Base-by-base conservation (phyloP, 2,888 invertebrate genomes). In the Hymenopus coronatus region DNA sequence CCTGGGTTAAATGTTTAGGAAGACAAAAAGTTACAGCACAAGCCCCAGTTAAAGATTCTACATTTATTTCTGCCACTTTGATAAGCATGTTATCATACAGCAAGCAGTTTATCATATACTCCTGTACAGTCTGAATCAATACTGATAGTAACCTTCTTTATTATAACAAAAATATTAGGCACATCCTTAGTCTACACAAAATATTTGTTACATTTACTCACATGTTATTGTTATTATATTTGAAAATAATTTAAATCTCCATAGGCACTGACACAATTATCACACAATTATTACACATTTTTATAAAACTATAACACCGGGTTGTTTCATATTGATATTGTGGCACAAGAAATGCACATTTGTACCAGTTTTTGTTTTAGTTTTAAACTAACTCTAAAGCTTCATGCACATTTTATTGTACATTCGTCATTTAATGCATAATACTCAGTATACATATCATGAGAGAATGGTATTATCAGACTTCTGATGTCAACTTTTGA, bases 41-140 rank as follows among this genome's bases (percentile, higher is more conserved):
- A 20, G 20, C 20, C 54, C 54, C 15, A 70, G 54, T 70, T 70
- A 70, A 70, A 70, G 54, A 70, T 70, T 70, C 54, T 70, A 70
- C 54, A 70, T 85, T 87, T 87, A 87, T 87, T 87, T 85, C 82
- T 87, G 33, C 82, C 87, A 87, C 87, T 87, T 87, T 87, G 30
- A 87, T 82, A 87, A 87, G 82, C 87, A 87, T 70, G 54, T 70
- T 70, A 70, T 70, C 54, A 70, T 70, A 70, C 54, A 70, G 54
- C 54, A 70, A 70, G 54, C 54, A 70, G 54, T 70, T 70, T 70
- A 70, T 70, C 54, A 70, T 70, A 70, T 70, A 70, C 15, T 70
- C 20, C 54, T 70, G 54, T 70, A 70, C 54, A 70, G 54, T 70
- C 54, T 70, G 54, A 70, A 70, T 70, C 54, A 70, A 70, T 70